Evolutionary conservation across 1,140 invertebrate species (phyloP).

Genomic region (Calephelis nemesis): DNA sequence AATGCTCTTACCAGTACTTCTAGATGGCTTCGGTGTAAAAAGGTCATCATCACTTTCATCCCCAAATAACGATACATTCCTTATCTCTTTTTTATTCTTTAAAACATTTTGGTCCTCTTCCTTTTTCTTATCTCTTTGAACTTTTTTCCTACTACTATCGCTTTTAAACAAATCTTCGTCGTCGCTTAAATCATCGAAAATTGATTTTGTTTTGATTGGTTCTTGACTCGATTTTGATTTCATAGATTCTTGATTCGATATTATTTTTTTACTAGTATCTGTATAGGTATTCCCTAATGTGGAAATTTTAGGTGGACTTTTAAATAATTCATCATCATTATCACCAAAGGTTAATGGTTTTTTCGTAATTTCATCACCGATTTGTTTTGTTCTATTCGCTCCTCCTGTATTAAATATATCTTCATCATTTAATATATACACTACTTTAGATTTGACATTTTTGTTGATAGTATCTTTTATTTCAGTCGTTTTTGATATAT

Average conservation of each 20-base stretch:
- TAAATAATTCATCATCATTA: conserved; percentile 43
- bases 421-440: conserved; percentile 70
- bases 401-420: conserved; percentile 55
- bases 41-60: conserved; percentile 21
- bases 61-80: conserved; percentile 10
- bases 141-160: conserved; percentile 37
- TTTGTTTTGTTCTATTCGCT: conserved; percentile 24
- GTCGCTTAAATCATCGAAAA: conserved; percentile 54
- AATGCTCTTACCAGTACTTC: conserved; percentile 13
- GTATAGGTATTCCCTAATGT: conserved; percentile 28
- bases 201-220: conserved; percentile 30
- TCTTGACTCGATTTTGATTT: conserved; percentile 7
- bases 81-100: conserved; percentile 5
- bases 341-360: conserved; percentile 30
- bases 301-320: conserved; percentile 26
- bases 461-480: conserved; percentile 26
- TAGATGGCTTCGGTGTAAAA: conserved; percentile 18
- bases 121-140: neutral
- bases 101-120: neutral
- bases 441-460: conserved; percentile 54
- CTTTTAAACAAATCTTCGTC: conserved; percentile 54
- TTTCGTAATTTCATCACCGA: conserved; percentile 19
- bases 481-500: conserved; percentile 9
- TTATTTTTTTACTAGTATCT: conserved; percentile 14
- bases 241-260: too few relatives aligned